Base-by-base conservation (phyloP, 1,140 invertebrate genomes). In the Bombus huntii region DNA sequence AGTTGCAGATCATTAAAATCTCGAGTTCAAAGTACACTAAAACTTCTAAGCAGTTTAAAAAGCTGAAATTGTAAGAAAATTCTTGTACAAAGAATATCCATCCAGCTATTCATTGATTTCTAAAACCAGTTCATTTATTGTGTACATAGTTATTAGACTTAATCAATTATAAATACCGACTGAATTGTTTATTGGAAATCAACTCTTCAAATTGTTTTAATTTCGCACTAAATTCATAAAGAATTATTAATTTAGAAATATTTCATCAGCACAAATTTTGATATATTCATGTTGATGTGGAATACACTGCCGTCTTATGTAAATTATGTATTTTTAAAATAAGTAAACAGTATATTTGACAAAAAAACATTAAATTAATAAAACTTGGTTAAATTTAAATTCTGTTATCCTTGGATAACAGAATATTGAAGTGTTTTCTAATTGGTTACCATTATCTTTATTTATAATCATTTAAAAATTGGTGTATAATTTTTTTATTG, bases 21-120 rank as follows among this genome's bases (percentile, higher is more conserved):
- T 66, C 93, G 95, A 22, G 85, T 92, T 34, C 87, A 92, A 78
- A 87, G 91, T 42, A 94, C 94, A 57, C 86, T 93, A n/a, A 95
- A 94, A 91, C 87, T 95, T 34, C 62, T 95, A n/a, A 95, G 92
- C 71, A 93, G 88, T 86, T 92, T 95, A 88, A 94, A 93, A 83
- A 95, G 94, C 91, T 95, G 93, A 95, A 94, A 92, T 88, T 93
- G 89, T 93, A 93, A 83, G 92, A 94, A 93, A 88, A 86, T 87
- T 71, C 82, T 88, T 92, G 87, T 91, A 91, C 78, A 92, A 93
- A 92, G 77, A 90, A 83, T 87, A 89, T 91, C 84, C 88, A 91
- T 90, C 91, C 88, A 85, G 88, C 88, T 89, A 91, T 82, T 87
- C 90, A 83, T 85, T 88, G 85, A 93, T 92, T 88, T 90, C 71